These are phyloP conservation scores for Euplexia lucipara DNA, from an alignment of 2,888 invertebrate genomes.

Conservation along the genomic window DNA sequence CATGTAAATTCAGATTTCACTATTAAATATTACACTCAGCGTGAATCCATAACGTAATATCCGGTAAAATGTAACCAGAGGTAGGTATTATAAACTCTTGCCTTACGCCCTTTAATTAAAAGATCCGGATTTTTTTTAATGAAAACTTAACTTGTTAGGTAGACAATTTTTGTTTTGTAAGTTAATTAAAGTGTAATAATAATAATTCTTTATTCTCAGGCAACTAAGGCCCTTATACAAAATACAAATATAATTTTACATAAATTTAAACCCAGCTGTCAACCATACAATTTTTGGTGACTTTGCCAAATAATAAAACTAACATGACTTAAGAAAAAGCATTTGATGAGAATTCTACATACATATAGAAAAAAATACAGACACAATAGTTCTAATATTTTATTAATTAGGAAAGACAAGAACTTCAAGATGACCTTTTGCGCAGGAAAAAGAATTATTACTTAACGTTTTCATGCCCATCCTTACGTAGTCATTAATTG, in stretches of 20 bases:
- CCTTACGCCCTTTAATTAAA: constrained; percentile 44
- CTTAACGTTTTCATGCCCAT: not conserved
- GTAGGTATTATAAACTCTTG: constrained; percentile 19
- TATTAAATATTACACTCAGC: constrained; percentile 25
- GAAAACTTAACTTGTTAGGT: constrained; percentile 36
- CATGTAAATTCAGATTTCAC: not conserved
- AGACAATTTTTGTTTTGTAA: constrained; percentile 22
- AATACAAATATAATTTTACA: no score
- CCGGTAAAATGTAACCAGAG: constrained; percentile 24
- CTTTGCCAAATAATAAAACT: no score
- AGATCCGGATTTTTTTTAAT: constrained; percentile 45
- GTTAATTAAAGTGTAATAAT: constrained; percentile 35
- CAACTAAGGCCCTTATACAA: no score
- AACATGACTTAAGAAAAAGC: no score
- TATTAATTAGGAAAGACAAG: not conserved
- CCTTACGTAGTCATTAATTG: constrained; percentile 1
- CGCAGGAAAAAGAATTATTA: not conserved
- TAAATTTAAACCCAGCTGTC: no score
- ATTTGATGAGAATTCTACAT: no score
- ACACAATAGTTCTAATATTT: not conserved
- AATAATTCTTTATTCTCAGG: no score
- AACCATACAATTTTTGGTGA: no score
- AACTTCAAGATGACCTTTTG: not conserved
- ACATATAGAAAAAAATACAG: no score
- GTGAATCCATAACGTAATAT: constrained; percentile 29